phyloP scores from a whole-genome alignment of 2,113 vertebrate genomes.

The Oncorhynchus clarkii region DNA sequence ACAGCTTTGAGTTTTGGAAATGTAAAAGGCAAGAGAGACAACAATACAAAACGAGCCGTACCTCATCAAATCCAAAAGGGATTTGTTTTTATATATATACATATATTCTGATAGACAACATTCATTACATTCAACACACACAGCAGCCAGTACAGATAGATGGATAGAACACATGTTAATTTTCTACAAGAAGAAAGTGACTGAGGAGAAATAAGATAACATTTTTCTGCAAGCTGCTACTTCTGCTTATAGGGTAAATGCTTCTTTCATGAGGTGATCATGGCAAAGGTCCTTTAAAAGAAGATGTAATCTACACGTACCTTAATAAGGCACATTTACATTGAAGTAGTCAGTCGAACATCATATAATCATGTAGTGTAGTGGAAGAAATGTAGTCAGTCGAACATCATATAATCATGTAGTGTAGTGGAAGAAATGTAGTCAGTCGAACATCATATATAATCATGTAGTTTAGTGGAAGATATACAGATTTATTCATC shows the following conservation, averaged over 20 bases:
- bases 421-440: too few species aligned
- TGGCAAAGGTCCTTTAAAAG: constrained; percentile 71
- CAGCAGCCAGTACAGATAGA: constrained; percentile 28
- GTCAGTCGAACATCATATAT: too few species aligned
- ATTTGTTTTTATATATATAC: constrained; percentile 44
- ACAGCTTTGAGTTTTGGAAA: constrained; percentile 68
- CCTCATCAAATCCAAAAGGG: constrained; percentile 62
- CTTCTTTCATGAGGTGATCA: constrained; percentile 69
- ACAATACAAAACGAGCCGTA: constrained; percentile 57
- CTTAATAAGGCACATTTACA: constrained; percentile 47
- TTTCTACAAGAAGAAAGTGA: constrained; percentile 34
- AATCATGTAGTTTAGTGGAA: too few species aligned
- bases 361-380: constrained; percentile 12
- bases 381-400: background rate
- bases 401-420: too few species aligned
- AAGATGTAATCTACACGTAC: constrained; percentile 31
- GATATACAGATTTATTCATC: constrained; percentile 34
- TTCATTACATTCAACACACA: constrained; percentile 61
- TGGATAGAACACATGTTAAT: constrained; percentile 19
- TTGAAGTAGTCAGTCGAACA: constrained; percentile 25
- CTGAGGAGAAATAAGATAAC: constrained; percentile 38
- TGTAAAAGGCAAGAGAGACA: constrained; percentile 43
- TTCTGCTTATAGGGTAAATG: constrained; percentile 55
- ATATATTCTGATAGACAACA: constrained; percentile 57
- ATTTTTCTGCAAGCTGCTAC: constrained; percentile 47